These are phyloP conservation scores for Drosophila lowei DNA, from an alignment of 1,140 invertebrate species.

Conservation along the genomic window DNA sequence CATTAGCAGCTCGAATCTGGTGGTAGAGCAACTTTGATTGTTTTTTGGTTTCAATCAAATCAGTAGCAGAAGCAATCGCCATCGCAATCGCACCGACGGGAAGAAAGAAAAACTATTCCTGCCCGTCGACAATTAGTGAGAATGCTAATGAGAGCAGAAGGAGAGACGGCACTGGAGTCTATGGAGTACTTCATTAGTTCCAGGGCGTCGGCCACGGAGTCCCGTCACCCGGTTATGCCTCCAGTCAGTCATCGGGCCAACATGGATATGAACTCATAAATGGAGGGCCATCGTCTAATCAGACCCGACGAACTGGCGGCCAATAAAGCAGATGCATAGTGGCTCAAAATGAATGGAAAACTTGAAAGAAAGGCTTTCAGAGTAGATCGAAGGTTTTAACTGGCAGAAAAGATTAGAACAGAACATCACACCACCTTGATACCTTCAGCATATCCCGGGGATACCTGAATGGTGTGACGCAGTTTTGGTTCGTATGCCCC, in stretches of 20 bases:
- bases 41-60: constrained; percentile 72
- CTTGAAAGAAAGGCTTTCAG: no score
- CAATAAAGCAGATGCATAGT: constrained; percentile 30
- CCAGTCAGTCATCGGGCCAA: neutral
- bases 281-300: constrained; percentile 30
- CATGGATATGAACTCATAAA: constrained; percentile 40
- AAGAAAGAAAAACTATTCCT: constrained; percentile 43
- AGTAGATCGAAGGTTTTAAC: no score
- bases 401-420: no score
- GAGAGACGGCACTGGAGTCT: constrained; percentile 10
- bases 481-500: no score
- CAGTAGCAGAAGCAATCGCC: constrained; percentile 30
- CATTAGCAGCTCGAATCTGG: constrained; percentile 56
- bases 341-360: neutral
- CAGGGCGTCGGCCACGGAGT: constrained; percentile 3
- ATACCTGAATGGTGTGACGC: neutral
- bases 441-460: no score
- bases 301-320: constrained; percentile 10
- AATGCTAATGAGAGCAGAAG: constrained; percentile 67
- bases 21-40: constrained; percentile 55
- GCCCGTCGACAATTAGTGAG: constrained; percentile 59
- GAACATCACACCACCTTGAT: no score
- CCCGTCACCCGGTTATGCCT: constrained; percentile 3
- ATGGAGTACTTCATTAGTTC: constrained; percentile 59
- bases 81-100: neutral